Evolutionary conservation across 2,113 vertebrate species (phyloP), one percentile per base, ranked within the genome.

Genomic region (Takifugu flavidus): DNA sequence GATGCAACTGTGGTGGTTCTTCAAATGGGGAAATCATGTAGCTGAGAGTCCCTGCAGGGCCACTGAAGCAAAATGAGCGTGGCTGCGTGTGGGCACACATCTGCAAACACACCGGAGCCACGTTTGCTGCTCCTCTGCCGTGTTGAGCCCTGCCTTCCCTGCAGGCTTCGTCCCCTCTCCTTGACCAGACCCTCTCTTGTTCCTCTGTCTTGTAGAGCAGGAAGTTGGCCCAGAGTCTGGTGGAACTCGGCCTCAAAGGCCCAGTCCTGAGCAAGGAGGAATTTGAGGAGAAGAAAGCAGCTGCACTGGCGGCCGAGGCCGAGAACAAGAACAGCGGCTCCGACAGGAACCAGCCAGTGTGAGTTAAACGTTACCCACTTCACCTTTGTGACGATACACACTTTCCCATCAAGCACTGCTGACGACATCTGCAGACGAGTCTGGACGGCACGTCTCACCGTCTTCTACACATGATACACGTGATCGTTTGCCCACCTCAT

Each of bases 221-320:
- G 82, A 85, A 81, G 60, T 64, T 93, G 77, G 91, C 90, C 25
- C 90, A 87, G 62, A 91, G 91, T 88, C 61, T 94, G 89, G 92
- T 94, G 86, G 92, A 95, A 82, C 83, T 89, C 46, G 92, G 93
- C 67, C 88, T 91, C 86, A 91, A 91, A 54, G 91, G 89, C 84
- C 90, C 55, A 7, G 89, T 91, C 49, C 78, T 93, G 62, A 93
- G 80, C 73, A 90, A 89, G 65, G 88, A 93, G 82, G 92, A 94
- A 59, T 94, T 94, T 29, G 84, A 93, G 83, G 88, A 89, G 53
- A 87, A 71, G 74, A 96, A 92, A 73, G 82, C 91, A 68, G 88
- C 88, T 29, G 91, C 88, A 1, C 89, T 88, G 49, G 86, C 86
- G 43, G 88, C 88, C 25, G 85, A 87, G 55, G 43, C 56, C 7